Conservation (phyloP, 2,888 invertebrate genomes). For the Apodemia hepburni region DNA sequence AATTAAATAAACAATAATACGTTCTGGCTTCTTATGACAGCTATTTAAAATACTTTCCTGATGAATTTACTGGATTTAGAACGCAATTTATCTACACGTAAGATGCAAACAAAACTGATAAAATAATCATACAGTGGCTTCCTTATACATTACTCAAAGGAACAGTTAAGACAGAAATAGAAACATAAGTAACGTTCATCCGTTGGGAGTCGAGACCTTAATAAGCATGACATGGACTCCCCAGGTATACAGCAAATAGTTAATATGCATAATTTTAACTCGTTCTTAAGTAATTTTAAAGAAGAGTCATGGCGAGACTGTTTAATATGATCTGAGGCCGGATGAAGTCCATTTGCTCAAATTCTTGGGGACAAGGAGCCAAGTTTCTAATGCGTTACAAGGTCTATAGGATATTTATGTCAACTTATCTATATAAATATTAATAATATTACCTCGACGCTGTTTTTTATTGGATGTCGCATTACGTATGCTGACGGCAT, state of each 20-base stretch:
- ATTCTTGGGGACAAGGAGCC: constrained; percentile 61
- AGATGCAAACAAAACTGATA: not conserved
- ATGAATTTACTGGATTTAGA: too few species aligned
- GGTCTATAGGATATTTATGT: constrained; percentile 39
- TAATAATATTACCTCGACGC: constrained; percentile 81
- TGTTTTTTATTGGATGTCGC: constrained; percentile 85
- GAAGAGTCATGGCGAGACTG: constrained; percentile 50
- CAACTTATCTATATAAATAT: constrained; percentile 14
- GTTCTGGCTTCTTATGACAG: too few species aligned
- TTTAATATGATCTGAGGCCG: constrained; percentile 70
- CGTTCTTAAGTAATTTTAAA: constrained; percentile 66
- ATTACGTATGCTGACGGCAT: constrained; percentile 88
- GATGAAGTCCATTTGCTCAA: constrained; percentile 76
- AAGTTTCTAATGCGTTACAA: constrained; percentile 45
- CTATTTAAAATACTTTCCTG: too few species aligned
- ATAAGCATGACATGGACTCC: not conserved
- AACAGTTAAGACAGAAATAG: not conserved
- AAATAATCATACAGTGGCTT: not conserved
- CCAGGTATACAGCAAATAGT: constrained; percentile 2
- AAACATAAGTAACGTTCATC: not conserved
- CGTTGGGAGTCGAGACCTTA: not conserved
- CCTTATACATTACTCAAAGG: not conserved
- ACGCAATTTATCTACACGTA: too few species aligned
- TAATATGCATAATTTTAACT: constrained; percentile 55
- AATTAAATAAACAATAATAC: too few species aligned